Conservation (phyloP, 2,888 invertebrate genomes). For the Chelonus formosanus region DNA sequence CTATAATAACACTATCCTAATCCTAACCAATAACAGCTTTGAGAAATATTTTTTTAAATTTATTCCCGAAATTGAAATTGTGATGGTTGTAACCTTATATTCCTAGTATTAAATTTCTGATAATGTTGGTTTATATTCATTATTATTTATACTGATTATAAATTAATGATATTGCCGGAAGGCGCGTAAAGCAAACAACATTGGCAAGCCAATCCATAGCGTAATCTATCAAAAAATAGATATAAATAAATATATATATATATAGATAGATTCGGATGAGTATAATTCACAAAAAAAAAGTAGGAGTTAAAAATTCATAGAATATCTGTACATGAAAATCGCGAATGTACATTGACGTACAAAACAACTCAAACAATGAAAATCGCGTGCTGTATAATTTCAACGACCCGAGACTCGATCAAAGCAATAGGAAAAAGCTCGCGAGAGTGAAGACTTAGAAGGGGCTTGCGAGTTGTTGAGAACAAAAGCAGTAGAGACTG, state of each 20-base stretch:
- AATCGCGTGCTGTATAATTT: not conserved
- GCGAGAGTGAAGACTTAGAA: slow-evolving; percentile 6
- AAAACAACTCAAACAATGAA: not conserved
- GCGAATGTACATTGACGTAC: slow-evolving; percentile 5
- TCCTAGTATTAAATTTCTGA: not conserved
- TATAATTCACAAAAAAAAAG: not conserved
- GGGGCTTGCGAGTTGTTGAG: slow-evolving; percentile 6
- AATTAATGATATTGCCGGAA: slow-evolving; percentile 21
- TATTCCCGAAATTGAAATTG: too few relatives aligned
- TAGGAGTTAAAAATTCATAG: not conserved
- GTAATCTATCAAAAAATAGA: slow-evolving; percentile 40
- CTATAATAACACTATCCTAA: not conserved
- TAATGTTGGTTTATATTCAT: not conserved
- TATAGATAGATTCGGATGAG: not conserved
- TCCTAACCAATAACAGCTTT: too few relatives aligned
- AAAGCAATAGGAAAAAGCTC: slow-evolving; percentile 13
- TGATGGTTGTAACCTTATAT: too few relatives aligned
- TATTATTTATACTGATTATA: slow-evolving; percentile 18
- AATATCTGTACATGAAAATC: not conserved
- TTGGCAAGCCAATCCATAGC: slow-evolving; percentile 54
- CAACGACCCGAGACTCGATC: not conserved
- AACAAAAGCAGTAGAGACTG: slow-evolving; percentile 7
- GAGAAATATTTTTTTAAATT: too few relatives aligned
- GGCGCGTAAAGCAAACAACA: slow-evolving; percentile 50
- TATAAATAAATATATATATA: not conserved